phyloP scores from a whole-genome alignment of 2,888 invertebrate genomes.

The Tipula unca region DNA sequence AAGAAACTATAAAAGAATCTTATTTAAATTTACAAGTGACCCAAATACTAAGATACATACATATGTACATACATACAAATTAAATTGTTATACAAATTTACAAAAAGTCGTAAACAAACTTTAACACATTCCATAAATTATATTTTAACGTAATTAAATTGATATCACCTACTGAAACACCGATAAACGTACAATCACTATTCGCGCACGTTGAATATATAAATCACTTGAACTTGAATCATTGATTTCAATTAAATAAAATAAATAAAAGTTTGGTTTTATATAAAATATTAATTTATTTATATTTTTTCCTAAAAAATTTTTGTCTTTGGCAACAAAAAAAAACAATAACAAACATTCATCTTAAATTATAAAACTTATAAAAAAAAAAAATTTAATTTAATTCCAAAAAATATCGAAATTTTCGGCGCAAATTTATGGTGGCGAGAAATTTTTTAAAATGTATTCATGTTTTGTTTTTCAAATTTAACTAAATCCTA shows the following conservation, averaged over 20 bases:
- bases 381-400: background rate
- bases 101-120: background rate
- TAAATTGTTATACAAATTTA: no score
- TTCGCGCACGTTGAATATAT: background rate
- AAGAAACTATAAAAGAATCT: background rate
- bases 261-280: background rate
- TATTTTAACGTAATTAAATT: background rate
- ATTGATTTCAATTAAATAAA: background rate
- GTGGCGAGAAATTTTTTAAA: background rate
- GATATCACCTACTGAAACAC: background rate
- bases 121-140: background rate
- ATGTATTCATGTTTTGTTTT: background rate
- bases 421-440: background rate
- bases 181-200: background rate
- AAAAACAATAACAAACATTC: background rate
- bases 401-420: background rate
- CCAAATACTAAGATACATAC: background rate
- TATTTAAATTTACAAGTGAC: background rate
- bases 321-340: constrained; percentile 4
- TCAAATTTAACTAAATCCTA: background rate
- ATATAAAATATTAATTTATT: background rate
- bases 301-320: constrained; percentile 1
- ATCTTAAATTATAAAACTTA: background rate
- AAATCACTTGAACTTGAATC: background rate
- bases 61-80: background rate